These are phyloP conservation scores for Glyphotaelius pellucidus DNA, from an alignment of 2,888 invertebrate genomes.

Conservation along the genomic window DNA sequence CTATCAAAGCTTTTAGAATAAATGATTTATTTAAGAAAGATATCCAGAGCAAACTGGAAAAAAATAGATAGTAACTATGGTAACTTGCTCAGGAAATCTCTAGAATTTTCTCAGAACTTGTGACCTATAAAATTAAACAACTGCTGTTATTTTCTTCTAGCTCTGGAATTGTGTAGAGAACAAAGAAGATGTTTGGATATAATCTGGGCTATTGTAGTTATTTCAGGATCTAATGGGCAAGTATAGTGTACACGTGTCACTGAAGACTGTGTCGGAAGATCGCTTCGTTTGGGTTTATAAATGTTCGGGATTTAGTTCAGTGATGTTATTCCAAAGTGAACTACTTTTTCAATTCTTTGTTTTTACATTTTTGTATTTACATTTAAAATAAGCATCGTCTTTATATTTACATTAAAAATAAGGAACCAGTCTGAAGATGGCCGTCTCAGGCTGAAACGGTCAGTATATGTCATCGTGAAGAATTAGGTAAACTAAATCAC, in stretches of 20 bases:
- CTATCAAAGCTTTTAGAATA: too few species aligned
- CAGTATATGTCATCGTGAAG: too few species aligned
- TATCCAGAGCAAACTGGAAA: too few species aligned
- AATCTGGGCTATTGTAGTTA: slow-evolving; percentile 13
- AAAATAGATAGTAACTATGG: too few species aligned
- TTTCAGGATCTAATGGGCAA: slow-evolving; percentile 24
- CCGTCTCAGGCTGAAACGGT: too few species aligned
- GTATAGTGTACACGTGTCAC: slow-evolving; percentile 32
- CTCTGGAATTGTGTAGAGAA: neutral
- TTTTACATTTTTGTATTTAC: neutral
- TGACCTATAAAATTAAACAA: neutral
- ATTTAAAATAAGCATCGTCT: too few species aligned
- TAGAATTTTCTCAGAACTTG: neutral
- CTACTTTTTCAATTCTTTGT: neutral
- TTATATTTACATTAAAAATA: too few species aligned
- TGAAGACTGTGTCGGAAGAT: neutral
- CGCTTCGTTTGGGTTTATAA: neutral
- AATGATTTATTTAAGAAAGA: too few species aligned
- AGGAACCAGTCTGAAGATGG: too few species aligned
- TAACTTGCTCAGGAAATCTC: too few species aligned
- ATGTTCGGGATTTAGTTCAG: neutral
- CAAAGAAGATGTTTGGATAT: neutral
- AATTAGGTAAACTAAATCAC: too few species aligned
- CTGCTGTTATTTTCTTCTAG: neutral
- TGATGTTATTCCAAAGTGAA: neutral